These are phyloP conservation scores for Platysternon megacephalum DNA, from an alignment of 2,113 vertebrate species.

Conservation along the genomic window DNA sequence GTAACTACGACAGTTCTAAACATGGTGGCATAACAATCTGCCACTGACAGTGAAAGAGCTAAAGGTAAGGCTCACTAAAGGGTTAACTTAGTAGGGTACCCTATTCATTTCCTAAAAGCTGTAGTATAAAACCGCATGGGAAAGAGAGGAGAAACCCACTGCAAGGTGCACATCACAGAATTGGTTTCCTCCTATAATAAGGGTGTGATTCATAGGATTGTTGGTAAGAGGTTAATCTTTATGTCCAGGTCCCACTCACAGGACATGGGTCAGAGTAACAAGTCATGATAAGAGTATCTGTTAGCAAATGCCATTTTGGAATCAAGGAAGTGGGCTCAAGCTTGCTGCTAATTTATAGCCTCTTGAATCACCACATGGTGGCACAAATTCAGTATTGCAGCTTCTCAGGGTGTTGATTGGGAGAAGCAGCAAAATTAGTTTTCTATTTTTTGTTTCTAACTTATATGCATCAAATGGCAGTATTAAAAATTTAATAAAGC, in stretches of 20 bases:
- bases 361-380: accelerated
- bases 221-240: neutral
- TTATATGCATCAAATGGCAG: neutral
- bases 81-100: accelerated
- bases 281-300: neutral
- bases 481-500: too few species aligned
- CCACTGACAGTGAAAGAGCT: neutral
- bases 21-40: neutral
- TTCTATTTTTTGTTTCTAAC: neutral
- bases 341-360: accelerated
- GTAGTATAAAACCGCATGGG: neutral
- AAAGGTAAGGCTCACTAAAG: neutral
- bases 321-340: accelerated
- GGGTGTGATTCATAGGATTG: neutral
- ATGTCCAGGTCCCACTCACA: neutral
- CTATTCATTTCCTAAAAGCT: neutral
- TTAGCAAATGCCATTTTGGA: neutral
- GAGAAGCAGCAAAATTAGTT: neutral
- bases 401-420: accelerated
- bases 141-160: neutral
- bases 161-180: neutral
- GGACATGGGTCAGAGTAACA: neutral
- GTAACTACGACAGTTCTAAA: neutral
- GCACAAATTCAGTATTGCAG: neutral
- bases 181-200: neutral